These are phyloP conservation scores for Nothocercus julius DNA, from an alignment of 2,113 vertebrate genomes.

Conservation along the genomic window DNA sequence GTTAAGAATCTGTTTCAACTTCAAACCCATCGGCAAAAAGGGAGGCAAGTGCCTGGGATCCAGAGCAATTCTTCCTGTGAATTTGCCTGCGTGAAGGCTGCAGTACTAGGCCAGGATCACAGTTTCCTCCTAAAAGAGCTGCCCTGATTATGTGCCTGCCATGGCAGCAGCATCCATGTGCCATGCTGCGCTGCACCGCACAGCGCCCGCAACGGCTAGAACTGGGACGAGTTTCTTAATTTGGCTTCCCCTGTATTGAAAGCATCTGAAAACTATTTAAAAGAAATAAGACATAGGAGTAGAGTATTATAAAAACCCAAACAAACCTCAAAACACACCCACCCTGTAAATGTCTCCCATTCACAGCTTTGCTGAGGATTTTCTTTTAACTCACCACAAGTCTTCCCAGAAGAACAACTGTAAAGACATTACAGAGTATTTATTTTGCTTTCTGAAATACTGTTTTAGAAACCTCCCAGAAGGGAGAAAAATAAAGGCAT, in stretches of 20 bases:
- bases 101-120: not conserved
- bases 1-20: not conserved
- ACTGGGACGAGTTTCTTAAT: not conserved
- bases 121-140: not conserved
- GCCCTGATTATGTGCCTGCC: not conserved
- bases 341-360: conserved; percentile 33
- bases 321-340: conserved; percentile 46
- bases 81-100: not conserved
- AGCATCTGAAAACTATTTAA: not conserved
- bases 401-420: conserved; percentile 51
- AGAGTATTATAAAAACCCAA: conserved; percentile 20
- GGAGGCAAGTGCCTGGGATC: not conserved
- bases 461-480: conserved; percentile 35
- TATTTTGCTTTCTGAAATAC: conserved; percentile 52
- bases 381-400: conserved; percentile 52
- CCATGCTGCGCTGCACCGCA: not conserved
- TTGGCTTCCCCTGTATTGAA: not conserved
- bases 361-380: conserved; percentile 41
- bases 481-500: conserved; percentile 37
- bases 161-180: not conserved
- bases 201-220: not conserved
- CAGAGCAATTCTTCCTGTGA: not conserved
- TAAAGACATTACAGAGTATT: conserved; percentile 24
- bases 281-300: not conserved
- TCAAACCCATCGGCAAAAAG: not conserved